Conservation (phyloP, 64 coral and sea anemone species). For the Catalaphyllia jardinei region DNA sequence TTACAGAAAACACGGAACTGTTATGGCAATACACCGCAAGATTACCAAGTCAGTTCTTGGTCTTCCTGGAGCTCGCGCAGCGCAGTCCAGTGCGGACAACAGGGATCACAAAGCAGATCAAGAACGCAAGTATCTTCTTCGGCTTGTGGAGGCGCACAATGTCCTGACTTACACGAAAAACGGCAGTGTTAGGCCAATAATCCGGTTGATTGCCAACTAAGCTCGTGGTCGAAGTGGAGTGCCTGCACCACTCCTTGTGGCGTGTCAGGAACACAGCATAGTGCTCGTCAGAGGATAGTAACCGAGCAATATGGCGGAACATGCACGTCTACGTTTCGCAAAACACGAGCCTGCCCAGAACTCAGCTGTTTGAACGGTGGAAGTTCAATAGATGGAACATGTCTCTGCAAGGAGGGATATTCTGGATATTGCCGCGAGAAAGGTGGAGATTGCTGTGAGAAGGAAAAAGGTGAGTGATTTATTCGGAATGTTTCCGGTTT, state of each 20-base stretch:
- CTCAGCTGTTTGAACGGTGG: slow-evolving; percentile 23
- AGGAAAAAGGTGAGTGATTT: no score
- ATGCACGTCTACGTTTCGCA: not conserved
- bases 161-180: not conserved
- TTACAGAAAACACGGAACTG: not conserved
- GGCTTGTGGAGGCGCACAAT: not conserved
- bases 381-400: not conserved
- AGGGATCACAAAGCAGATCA: not conserved
- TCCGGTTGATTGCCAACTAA: not conserved
- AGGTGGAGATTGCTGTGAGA: no score
- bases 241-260: not conserved
- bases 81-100: not conserved
- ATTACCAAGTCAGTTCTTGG: slow-evolving; percentile 1
- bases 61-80: not conserved
- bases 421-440: not conserved
- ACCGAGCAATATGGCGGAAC: slow-evolving; percentile 4
- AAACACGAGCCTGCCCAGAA: not conserved
- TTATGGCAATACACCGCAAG: not conserved
- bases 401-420: not conserved
- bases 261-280: not conserved
- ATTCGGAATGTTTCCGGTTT: no score
- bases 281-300: not conserved
- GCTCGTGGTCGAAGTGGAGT: no score
- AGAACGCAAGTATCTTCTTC: not conserved
- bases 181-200: not conserved